A percentile compares a stretch with the other conserved stretches of the same genome.
Conservation (phyloP, 2,113 vertebrate genomes). For the Hucho hucho region DNA sequence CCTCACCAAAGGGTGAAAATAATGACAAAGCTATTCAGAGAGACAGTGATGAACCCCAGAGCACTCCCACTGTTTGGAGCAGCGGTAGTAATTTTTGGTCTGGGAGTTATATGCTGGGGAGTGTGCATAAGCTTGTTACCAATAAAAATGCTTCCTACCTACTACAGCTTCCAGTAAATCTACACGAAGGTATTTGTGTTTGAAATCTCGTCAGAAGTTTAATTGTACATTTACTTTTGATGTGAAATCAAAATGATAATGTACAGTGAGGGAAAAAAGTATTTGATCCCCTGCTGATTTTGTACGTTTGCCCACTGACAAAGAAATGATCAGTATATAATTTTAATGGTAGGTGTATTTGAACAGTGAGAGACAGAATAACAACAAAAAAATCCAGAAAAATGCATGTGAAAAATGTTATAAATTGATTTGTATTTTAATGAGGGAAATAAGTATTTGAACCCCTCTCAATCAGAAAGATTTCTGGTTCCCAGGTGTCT, state of each 20-base stretch:
- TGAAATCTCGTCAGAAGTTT: background rate
- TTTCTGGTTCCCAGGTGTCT: too few relatives aligned
- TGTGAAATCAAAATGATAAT: background rate
- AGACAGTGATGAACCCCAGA: background rate
- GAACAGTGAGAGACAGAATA: too few relatives aligned
- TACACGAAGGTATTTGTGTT: background rate
- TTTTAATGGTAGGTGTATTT: too few relatives aligned
- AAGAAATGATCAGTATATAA: too few relatives aligned
- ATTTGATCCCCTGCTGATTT: too few relatives aligned
- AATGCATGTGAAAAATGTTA: too few relatives aligned
- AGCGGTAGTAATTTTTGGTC: background rate
- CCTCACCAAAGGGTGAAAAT: background rate
- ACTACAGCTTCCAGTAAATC: background rate
- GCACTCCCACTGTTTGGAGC: background rate
- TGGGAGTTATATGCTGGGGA: background rate
- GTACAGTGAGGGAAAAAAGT: too few relatives aligned
- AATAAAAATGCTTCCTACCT: background rate
- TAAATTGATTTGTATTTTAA: too few relatives aligned
- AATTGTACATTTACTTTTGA: background rate
- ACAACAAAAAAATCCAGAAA: too few relatives aligned
- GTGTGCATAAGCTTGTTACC: background rate
- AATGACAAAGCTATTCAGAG: background rate
- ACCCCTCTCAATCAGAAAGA: too few relatives aligned
- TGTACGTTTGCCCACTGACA: too few relatives aligned
- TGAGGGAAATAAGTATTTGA: too few relatives aligned